These are phyloP conservation scores for Pachyuromys duprasi DNA, from an alignment of 2,797 vertebrate genomes.

Conservation along the genomic window DNA sequence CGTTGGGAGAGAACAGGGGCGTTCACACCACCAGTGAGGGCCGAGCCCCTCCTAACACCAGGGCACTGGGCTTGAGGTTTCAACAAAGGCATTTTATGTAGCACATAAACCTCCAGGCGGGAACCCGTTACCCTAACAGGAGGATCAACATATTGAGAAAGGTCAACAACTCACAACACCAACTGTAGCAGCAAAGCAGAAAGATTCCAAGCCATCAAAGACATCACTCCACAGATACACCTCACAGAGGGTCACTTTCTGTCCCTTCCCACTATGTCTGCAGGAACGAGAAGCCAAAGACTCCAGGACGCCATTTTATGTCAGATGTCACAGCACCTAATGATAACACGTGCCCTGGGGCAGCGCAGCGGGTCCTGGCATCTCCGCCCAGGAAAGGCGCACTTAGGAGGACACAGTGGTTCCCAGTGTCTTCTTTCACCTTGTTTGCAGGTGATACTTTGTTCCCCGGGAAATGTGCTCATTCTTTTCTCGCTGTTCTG, in stretches of 20 bases:
- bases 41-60: background rate
- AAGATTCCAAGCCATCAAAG: conserved; percentile 50
- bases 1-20: background rate
- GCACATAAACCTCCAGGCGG: background rate
- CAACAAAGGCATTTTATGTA: background rate
- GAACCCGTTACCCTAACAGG: background rate
- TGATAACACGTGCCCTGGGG: background rate
- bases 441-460: conserved; percentile 4
- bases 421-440: background rate
- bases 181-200: conserved; percentile 29
- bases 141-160: background rate
- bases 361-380: background rate
- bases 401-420: background rate
- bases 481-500: background rate
- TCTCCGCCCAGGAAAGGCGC: background rate
- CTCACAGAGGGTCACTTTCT: conserved; percentile 49
- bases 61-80: background rate
- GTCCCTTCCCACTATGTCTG: conserved; percentile 16
- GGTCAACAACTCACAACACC: background rate
- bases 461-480: background rate
- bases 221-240: conserved; percentile 46
- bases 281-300: conserved; percentile 56
- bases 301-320: background rate
- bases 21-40: no score
- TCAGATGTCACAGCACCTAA: background rate